A percentile compares a stretch with the other conserved stretches of the same genome.
Evolutionary conservation across 2,797 vertebrate species (phyloP).

Genomic region (Linurgus olivaceus): DNA sequence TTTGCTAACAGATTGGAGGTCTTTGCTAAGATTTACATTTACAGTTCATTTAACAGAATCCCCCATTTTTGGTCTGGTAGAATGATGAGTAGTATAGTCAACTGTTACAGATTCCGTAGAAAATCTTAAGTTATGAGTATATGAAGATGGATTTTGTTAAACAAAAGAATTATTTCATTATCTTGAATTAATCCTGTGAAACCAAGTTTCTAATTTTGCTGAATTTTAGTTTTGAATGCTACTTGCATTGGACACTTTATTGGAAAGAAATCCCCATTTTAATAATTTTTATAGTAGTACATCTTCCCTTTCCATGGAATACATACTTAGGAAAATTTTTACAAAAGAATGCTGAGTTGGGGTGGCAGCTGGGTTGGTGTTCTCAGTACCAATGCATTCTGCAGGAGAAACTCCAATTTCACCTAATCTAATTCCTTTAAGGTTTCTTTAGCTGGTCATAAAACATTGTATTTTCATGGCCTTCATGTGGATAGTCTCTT

Average conservation of each 20-base stretch:
- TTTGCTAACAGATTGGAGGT: not conserved
- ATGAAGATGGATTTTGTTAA: not conserved
- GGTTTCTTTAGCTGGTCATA: not conserved
- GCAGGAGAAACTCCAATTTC: not conserved
- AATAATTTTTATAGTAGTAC: not conserved
- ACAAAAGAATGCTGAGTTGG: not conserved
- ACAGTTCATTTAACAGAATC: not conserved
- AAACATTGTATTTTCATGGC: not conserved
- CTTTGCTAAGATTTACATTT: not conserved
- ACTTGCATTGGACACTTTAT: not conserved
- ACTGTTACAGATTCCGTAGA: not conserved
- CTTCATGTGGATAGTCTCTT: not conserved
- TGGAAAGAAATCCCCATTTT: not conserved
- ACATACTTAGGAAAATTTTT: not conserved
- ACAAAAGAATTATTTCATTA: not conserved
- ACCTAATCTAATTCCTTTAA: not conserved
- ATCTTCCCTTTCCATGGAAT: not conserved
- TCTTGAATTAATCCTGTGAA: not conserved
- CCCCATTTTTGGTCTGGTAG: not conserved
- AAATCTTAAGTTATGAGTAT: not conserved
- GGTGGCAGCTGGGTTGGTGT: not conserved
- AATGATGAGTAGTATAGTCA: not conserved
- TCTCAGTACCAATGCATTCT: not conserved
- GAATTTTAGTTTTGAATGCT: not conserved
- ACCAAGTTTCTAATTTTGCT: not conserved